Evolutionary conservation across 2,888 invertebrate species (phyloP), one percentile per base, ranked within the genome.

Genomic region (Philhelius pedissequus): DNA sequence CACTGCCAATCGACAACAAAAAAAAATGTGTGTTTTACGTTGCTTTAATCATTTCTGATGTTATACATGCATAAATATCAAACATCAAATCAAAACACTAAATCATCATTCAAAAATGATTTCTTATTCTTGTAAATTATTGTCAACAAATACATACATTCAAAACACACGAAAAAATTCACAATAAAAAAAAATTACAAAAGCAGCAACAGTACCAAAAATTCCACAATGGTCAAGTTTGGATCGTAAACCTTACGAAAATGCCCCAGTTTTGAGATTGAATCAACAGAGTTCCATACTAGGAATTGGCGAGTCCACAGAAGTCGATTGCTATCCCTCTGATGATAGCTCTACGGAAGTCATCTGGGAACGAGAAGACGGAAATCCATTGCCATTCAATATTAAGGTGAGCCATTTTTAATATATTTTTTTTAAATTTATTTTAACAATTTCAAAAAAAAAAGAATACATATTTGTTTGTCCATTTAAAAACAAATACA

Each of bases 271-370:
- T 74, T 88, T 92, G 38, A 90, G 89, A 79, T 86, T 92, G 86
- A 90, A 91, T 87, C 91, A 91, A 70, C 90, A 91, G 62, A 88
- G 89, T 13, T 89, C 91, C 7, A 88, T 87, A 6, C 73, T 92
- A 20, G 88, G 86, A 25, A 87, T 89, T 4, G 92, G 92, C n/a
- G 91, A 92, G 52, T 90, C 90, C 27, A 90, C 91, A 30, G 90
- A 90, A 86, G 91, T 92, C 20, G 92, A 92, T 86, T 92, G 92
- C 86, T 89, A 89, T 78, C 89, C 91, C 22, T 89, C 90, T 48
- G 90, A 89, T 71, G 88, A 89, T 66, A 89, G 88, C 86, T 90
- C 90, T 75, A 88, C 89, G 87, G 78, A 90, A 52, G 90, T 92
- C 5, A 80, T 90, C 32, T 92, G 92, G 92, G 91, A 91, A 78